phyloP scores from a whole-genome alignment of 2,113 vertebrate species.

The Scophthalmus maximus region DNA sequence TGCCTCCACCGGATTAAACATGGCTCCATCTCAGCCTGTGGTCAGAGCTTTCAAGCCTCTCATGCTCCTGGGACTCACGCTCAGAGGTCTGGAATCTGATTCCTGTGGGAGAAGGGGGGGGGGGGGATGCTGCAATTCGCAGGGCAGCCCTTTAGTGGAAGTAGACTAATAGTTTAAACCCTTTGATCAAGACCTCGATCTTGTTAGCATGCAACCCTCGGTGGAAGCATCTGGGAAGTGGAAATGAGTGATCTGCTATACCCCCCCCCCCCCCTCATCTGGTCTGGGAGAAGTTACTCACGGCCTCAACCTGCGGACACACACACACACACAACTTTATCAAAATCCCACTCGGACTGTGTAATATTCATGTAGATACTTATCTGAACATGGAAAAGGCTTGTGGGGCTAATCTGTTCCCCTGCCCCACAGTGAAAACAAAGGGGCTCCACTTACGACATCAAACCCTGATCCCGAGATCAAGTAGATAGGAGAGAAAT shows the following conservation, averaged over 20 bases:
- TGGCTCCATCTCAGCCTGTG: conserved; percentile 65
- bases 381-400: conserved; percentile 74
- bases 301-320: conserved; percentile 20
- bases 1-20: conserved; percentile 66
- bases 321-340: conserved; percentile 12
- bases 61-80: conserved; percentile 60
- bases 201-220: conserved; percentile 76
- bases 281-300: conserved; percentile 64
- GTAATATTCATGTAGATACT: conserved; percentile 76
- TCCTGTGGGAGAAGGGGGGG: conserved; percentile 55
- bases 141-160: conserved; percentile 74
- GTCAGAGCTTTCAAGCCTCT: conserved; percentile 69
- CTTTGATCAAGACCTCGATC: conserved; percentile 81
- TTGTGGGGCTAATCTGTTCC: conserved; percentile 71
- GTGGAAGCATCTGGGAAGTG: conserved; percentile 75
- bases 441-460: conserved; percentile 60
- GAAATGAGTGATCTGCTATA: conserved; percentile 58
- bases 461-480: conserved; percentile 60
- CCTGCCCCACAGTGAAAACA: conserved; percentile 57
- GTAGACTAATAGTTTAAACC: conserved; percentile 79
- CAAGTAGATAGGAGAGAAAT: conserved; percentile 55
- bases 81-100: conserved; percentile 76
- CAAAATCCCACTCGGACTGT: conserved; percentile 37
- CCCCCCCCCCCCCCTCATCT: conserved; percentile 46
- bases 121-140: conserved; percentile 57